phyloP scores from a whole-genome alignment of 1,140 invertebrate genomes.

The Formica selysi region DNA sequence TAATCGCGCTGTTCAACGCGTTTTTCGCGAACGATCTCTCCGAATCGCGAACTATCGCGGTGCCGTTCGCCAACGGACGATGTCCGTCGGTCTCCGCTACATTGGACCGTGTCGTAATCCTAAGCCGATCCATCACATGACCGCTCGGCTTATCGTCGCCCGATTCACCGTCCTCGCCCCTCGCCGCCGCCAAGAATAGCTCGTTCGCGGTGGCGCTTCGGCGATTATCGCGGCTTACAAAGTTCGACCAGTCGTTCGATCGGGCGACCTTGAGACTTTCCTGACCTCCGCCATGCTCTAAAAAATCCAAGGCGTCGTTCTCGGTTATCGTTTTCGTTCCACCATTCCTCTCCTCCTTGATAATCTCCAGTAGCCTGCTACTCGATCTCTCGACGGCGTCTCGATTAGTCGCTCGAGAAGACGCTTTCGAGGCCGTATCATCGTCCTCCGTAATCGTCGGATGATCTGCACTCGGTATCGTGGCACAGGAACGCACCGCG shows the following conservation, averaged over 20 bases:
- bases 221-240: constrained; percentile 81
- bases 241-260: constrained; percentile 86
- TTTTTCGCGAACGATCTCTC: constrained; percentile 65
- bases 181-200: constrained; percentile 41
- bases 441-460: constrained; percentile 30
- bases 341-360: constrained; percentile 83
- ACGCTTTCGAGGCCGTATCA: neutral
- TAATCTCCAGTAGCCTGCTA: constrained; percentile 87
- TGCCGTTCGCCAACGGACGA: neutral
- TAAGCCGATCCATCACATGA: constrained; percentile 41
- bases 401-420: neutral
- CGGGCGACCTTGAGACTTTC: constrained; percentile 85
- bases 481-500: constrained; percentile 74
- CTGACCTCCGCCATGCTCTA: constrained; percentile 45
- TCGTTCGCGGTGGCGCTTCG: constrained; percentile 30
- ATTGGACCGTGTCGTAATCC: constrained; percentile 33
- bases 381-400: constrained; percentile 44
- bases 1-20: constrained; percentile 81
- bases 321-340: neutral
- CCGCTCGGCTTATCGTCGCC: constrained; percentile 41
- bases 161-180: constrained; percentile 34
- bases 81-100: neutral
- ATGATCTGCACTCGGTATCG: constrained; percentile 77
- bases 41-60: constrained; percentile 52
- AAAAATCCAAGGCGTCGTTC: neutral